phyloP scores from a whole-genome alignment of 2,797 vertebrate genomes.

The Fistularia commersonii region DNA sequence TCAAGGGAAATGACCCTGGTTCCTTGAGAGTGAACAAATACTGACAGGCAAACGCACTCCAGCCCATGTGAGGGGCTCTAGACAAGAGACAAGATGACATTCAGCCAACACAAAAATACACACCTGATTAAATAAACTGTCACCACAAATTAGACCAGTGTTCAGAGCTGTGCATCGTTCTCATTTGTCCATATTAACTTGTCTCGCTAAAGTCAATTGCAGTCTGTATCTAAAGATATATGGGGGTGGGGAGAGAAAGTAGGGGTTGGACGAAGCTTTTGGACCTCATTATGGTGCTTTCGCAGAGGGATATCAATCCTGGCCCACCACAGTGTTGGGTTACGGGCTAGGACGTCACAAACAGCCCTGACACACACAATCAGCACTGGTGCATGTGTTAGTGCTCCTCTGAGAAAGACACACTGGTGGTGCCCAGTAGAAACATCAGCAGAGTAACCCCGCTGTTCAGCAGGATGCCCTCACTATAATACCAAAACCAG shows the following conservation, averaged over 20 bases:
- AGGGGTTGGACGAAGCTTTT: slow-evolving; percentile 57
- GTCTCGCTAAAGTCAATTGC: not conserved
- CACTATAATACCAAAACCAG: slow-evolving; percentile 7
- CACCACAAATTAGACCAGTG: no score
- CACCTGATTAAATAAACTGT: no score
- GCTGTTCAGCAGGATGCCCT: slow-evolving; percentile 78
- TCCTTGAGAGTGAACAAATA: no score
- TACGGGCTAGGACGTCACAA: slow-evolving; percentile 83
- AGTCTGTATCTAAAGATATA: not conserved
- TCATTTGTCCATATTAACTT: no score
- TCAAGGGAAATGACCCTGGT: no score
- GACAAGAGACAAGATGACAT: not conserved
- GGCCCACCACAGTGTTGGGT: slow-evolving; percentile 75
- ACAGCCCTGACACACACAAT: slow-evolving; percentile 59
- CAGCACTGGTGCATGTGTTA: slow-evolving; percentile 16
- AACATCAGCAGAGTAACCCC: slow-evolving; percentile 72
- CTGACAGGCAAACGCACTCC: no score
- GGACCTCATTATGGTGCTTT: slow-evolving; percentile 25
- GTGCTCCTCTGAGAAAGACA: slow-evolving; percentile 65
- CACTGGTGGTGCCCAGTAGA: slow-evolving; percentile 24
- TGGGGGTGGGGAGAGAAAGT: no score
- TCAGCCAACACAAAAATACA: not conserved
- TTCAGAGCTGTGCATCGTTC: no score
- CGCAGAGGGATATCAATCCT: slow-evolving; percentile 75
- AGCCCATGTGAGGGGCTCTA: no score